Base-by-base conservation (phyloP, 2,888 invertebrate genomes). In the Cyaniris semiargus region DNA sequence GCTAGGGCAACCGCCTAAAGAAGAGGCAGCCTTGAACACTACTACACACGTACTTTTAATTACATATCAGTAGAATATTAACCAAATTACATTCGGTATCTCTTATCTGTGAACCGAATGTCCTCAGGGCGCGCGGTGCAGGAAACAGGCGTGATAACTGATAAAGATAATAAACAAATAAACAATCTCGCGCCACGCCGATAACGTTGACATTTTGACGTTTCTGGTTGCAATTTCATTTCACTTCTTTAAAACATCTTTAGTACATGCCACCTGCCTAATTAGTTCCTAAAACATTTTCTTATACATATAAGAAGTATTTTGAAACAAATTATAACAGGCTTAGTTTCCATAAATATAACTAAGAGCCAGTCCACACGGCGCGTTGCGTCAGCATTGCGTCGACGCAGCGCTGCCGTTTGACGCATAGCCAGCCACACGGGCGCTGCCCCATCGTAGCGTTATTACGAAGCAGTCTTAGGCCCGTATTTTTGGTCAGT, bases 161-260 rank as follows among this genome's bases (percentile, higher is more conserved):
- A 80, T 80, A 79, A 80, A 79, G 75, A 76, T 78, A 76, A 80
- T 80, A 80, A 80, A 80, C 79, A 80, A 80, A 80, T 78, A 80
- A 80, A 79, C 77, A 72, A 77, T 60, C 66, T 70, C 53, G 23
- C 71, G 56, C 38, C 71, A 27, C 60, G 56, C 34, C 44, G 66
- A 66, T 66, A 66, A 23, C 27, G 60, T 5, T 15, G 21, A 38
- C 15, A 31, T 5, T 66, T 66, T 27, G 15, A 66, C 15, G 23
- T 66, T 66, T 66, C 13, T 15, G 0, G 66, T 66, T 66, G 27
- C 27, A 31, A 66, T 66, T 66, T 15, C 3, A 66, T 18, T 27
- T 66, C 15, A 27, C 27, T 1, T 58, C 8, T 58, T 58, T 58
- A 0, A 53, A 15, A 53, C 13, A 53, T 53, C 15, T 53, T 53